These are phyloP conservation scores for Helicolenus hilgendorfi DNA, from an alignment of 2,797 vertebrate genomes.

Conservation along the genomic window DNA sequence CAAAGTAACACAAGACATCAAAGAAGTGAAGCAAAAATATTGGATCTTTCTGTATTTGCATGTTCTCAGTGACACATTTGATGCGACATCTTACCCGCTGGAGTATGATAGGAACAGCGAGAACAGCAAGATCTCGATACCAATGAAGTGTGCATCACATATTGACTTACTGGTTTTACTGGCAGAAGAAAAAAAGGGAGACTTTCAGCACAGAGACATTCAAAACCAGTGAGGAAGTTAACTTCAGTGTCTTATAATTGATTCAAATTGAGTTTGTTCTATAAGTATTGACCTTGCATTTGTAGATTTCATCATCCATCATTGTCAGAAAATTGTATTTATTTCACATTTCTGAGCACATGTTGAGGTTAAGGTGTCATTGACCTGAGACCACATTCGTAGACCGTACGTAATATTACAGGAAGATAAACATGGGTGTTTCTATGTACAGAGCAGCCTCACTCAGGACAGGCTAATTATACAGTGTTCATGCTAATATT, in stretches of 20 bases:
- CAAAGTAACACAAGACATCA: slow-evolving; percentile 54
- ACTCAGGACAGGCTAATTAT: background rate
- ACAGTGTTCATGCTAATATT: background rate
- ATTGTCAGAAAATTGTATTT: background rate
- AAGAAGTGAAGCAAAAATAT: slow-evolving; percentile 27
- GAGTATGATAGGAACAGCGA: background rate
- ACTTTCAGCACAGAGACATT: background rate
- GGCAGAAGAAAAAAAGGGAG: background rate
- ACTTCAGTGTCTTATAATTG: background rate
- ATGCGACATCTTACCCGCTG: slow-evolving; percentile 5
- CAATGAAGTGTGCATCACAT: background rate
- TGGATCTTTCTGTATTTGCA: slow-evolving; percentile 12
- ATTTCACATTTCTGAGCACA: background rate
- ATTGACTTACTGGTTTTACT: background rate
- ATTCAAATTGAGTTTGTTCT: background rate
- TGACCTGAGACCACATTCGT: background rate
- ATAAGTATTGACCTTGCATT: background rate
- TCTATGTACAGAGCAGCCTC: background rate
- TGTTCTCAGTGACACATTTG: slow-evolving; percentile 17
- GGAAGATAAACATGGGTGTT: background rate
- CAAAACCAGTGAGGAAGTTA: background rate
- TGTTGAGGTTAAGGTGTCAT: background rate
- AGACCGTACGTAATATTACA: background rate
- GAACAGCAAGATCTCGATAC: background rate
- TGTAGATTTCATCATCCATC: background rate